Conservation (phyloP, 2,113 vertebrate species). For the Ranitomeya variabilis region DNA sequence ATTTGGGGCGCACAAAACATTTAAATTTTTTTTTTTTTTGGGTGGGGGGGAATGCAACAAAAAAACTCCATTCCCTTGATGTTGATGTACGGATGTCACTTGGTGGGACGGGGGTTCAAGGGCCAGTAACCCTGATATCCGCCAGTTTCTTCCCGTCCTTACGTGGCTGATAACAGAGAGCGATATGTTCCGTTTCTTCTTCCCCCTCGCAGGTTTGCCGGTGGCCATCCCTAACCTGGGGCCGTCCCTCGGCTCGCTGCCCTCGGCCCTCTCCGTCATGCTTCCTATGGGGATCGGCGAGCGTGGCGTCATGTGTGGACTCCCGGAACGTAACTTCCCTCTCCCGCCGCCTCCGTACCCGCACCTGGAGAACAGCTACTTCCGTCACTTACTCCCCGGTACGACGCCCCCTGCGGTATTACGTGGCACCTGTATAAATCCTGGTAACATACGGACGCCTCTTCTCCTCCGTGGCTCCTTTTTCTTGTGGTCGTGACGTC, state of each 20-base stretch:
- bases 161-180: too few relatives aligned
- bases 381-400: slow-evolving; percentile 96
- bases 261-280: slow-evolving; percentile 96
- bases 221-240: slow-evolving; percentile 96
- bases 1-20: too few relatives aligned
- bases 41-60: too few relatives aligned
- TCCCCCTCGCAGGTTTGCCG: slow-evolving; percentile 80
- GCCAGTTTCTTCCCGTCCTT: too few relatives aligned
- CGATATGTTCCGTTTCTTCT: too few relatives aligned
- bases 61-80: too few relatives aligned
- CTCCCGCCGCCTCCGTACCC: slow-evolving; percentile 96
- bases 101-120: too few relatives aligned
- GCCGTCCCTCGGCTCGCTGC: slow-evolving; percentile 90
- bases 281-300: slow-evolving; percentile 97
- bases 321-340: slow-evolving; percentile 95
- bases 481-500: too few relatives aligned
- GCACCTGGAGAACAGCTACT: slow-evolving; percentile 97
- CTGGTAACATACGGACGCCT: background rate
- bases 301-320: slow-evolving; percentile 95
- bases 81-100: too few relatives aligned
- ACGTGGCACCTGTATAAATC: background rate
- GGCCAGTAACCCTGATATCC: too few relatives aligned
- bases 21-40: too few relatives aligned
- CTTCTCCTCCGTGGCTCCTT: background rate
- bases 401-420: background rate